These are phyloP conservation scores for Sebastes vulpes DNA, from an alignment of 2,797 vertebrate genomes.

Conservation along the genomic window DNA sequence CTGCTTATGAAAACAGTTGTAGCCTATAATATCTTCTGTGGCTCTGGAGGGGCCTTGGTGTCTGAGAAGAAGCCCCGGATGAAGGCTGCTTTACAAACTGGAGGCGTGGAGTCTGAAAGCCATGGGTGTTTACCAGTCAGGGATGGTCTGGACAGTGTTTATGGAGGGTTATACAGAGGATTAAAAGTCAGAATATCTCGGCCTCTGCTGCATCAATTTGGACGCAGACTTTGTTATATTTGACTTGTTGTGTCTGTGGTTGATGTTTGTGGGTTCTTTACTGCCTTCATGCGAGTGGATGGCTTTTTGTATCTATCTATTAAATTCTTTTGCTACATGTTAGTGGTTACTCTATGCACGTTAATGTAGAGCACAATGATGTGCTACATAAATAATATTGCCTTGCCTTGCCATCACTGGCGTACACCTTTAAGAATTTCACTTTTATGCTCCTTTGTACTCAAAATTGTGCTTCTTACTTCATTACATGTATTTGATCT, in stretches of 20 bases:
- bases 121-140: background rate
- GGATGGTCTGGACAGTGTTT: background rate
- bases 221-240: background rate
- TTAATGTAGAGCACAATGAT: background rate
- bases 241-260: background rate
- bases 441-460: background rate
- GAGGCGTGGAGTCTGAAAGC: background rate
- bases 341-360: background rate
- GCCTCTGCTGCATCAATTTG: background rate
- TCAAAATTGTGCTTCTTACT: background rate
- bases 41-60: background rate
- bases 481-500: background rate
- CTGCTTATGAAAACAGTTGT: background rate
- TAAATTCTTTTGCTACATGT: background rate
- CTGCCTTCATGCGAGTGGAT: background rate
- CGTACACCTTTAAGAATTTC: background rate
- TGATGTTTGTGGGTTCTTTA: background rate
- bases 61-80: background rate
- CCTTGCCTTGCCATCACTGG: background rate
- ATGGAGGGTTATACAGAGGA: background rate
- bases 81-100: background rate
- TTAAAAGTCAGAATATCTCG: background rate
- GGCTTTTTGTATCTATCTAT: background rate
- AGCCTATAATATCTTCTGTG: background rate
- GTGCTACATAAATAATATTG: background rate